A percentile compares a stretch with the other conserved stretches of the same genome.
Evolutionary conservation across 1,140 invertebrate genomes (phyloP).

Genomic region (Neodiprion virginianus): DNA sequence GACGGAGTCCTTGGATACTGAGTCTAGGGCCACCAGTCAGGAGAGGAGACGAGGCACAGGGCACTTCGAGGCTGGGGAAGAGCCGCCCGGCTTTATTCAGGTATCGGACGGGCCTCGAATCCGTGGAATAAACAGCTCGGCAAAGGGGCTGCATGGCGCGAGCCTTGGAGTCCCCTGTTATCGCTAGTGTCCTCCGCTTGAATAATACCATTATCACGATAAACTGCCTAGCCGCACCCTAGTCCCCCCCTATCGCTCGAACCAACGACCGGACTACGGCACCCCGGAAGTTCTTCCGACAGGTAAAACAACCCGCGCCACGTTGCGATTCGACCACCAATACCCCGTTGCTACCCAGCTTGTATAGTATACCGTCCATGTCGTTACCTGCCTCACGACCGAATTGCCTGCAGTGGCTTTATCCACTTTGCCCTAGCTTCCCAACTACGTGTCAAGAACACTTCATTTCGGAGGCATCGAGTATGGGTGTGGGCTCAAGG

Average conservation of each 20-base stretch:
- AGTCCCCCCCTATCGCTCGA: background rate
- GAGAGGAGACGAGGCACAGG: background rate
- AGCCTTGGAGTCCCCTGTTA: background rate
- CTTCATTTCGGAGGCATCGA: too few species aligned
- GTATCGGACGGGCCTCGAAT: background rate
- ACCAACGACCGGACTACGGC: too few species aligned
- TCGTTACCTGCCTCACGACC: too few species aligned
- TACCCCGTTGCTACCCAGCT: too few species aligned
- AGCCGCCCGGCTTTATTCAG: background rate
- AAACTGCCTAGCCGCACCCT: background rate
- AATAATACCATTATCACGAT: background rate
- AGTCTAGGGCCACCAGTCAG: background rate
- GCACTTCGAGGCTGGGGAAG: background rate
- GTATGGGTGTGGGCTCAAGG: too few species aligned
- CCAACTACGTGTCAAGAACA: too few species aligned
- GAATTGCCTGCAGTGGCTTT: too few species aligned
- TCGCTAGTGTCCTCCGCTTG: background rate
- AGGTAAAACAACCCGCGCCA: too few species aligned
- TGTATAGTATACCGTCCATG: too few species aligned
- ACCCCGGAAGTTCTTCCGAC: too few species aligned
- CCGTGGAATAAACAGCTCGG: background rate
- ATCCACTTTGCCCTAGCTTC: too few species aligned
- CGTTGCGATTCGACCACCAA: too few species aligned
- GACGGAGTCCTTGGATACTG: background rate
- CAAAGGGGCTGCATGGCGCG: background rate